Evolutionary conservation across 2,113 vertebrate genomes (phyloP), one percentile per base, ranked within the genome.

Genomic region (Ciconia boyciana): DNA sequence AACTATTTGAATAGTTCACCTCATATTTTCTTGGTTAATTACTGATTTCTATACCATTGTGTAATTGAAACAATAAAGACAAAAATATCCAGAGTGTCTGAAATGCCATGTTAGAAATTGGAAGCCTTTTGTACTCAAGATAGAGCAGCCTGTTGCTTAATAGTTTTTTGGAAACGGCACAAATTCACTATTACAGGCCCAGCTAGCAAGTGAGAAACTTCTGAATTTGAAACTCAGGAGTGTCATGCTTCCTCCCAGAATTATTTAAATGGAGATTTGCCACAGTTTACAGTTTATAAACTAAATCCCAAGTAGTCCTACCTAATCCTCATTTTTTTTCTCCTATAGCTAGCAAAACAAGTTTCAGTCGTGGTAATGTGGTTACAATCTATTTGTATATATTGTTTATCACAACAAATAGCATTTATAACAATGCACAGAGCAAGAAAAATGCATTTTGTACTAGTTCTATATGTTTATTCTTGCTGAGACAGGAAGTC

Each of bases 1-100:
- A 89, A 96, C 96, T 97, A 97, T 94, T 97, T 97, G 82, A 96
- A 91, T 91, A 97, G 78, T 95, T 96, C 93, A 93, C 69, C 84
- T 97, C 87, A 80, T 71, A 62, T 39, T 95, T 98, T 96, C 64
- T 92, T 94, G 22, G 70, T 93, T 97, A 97, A 97, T 95, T 97
- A 70, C 71, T 94, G 64, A 82, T 64, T 96, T 95, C 93, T 88
- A 83, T 62, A 48, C 24, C 52, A 93, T 78, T 74, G 6, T 83
- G 87, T 80, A 97, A 97, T 72, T 97, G 70, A 96, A 98, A 97
- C 39, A 5, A 89, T 85, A 91, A 95, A 68, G 4, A 2, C 31
- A 58, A 61, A 96, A 93, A 82, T 25, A 90, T 54, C 58, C 94
- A 91, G 69, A 94, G 75, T 94, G 76, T 79, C 65, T 96, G 62